These are phyloP conservation scores for Hipposideros armiger DNA, from an alignment of 2,113 vertebrate species.

Conservation along the genomic window DNA sequence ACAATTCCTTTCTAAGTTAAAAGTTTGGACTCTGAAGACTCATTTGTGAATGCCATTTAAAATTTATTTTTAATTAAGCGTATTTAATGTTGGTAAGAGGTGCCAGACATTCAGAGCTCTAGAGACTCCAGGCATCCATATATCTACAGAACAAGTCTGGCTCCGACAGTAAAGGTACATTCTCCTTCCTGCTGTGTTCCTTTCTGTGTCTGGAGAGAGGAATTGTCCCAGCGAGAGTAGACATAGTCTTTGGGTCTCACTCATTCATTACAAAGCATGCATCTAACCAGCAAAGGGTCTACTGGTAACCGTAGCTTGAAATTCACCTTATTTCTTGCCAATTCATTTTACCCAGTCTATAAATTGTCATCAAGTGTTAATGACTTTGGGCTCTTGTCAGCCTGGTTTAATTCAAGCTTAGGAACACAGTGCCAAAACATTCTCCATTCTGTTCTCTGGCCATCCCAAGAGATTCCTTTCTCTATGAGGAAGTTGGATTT, in stretches of 20 bases:
- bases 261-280: neutral
- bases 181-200: conserved; percentile 68
- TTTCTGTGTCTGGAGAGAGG: conserved; percentile 68
- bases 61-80: conserved; percentile 79
- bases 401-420: conserved; percentile 52
- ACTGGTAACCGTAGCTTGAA: conserved; percentile 28
- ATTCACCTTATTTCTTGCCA: conserved; percentile 35
- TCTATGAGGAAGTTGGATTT: conserved; percentile 29
- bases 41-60: conserved; percentile 80
- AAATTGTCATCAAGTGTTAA: conserved; percentile 68
- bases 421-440: conserved; percentile 60
- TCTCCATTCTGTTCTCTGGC: conserved; percentile 50
- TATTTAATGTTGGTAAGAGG: conserved; percentile 78
- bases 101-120: conserved; percentile 74
- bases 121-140: conserved; percentile 71
- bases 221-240: conserved; percentile 50
- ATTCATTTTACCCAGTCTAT: conserved; percentile 74
- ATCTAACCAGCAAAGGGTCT: conserved; percentile 43
- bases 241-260: conserved; percentile 21
- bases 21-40: conserved; percentile 76
- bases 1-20: conserved; percentile 77
- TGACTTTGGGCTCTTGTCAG: conserved; percentile 62
- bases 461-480: conserved; percentile 46
- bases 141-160: conserved; percentile 76
- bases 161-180: conserved; percentile 64